Conservation (phyloP, 2,113 vertebrate species). For the Gulo gulo region DNA sequence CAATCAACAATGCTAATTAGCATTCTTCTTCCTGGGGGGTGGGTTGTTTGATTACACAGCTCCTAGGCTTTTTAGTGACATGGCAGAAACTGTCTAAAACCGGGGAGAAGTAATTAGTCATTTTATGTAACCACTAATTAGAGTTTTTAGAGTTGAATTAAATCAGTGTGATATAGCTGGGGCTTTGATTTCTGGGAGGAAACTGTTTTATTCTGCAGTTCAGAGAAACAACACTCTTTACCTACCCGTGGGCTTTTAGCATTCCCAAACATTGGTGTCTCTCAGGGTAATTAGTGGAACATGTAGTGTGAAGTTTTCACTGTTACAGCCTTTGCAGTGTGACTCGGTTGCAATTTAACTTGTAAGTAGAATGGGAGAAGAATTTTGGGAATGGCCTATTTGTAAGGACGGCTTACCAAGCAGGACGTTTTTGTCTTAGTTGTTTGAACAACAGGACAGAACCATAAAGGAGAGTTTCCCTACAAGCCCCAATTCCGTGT, state of each 20-base stretch:
- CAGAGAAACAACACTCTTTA: constrained; percentile 33
- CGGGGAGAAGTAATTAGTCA: constrained; percentile 17
- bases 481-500: not conserved
- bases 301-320: not conserved
- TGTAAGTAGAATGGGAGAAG: constrained; percentile 60
- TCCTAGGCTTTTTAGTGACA: not conserved
- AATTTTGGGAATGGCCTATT: constrained; percentile 1
- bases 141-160: constrained; percentile 63
- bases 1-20: not conserved
- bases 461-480: not conserved
- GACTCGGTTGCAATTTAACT: constrained; percentile 52
- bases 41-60: not conserved
- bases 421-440: not conserved
- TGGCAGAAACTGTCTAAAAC: constrained; percentile 32
- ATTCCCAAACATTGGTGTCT: not conserved
- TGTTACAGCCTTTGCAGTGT: not conserved
- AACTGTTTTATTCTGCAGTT: constrained; percentile 45
- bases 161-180: constrained; percentile 64
- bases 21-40: not conserved
- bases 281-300: not conserved
- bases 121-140: constrained; percentile 53
- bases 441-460: not conserved
- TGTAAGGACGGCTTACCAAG: not conserved
- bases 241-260: not conserved
- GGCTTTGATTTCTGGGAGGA: constrained; percentile 59